phyloP scores from a whole-genome alignment of 2,113 vertebrate species.

The Mesitornis unicolor region DNA sequence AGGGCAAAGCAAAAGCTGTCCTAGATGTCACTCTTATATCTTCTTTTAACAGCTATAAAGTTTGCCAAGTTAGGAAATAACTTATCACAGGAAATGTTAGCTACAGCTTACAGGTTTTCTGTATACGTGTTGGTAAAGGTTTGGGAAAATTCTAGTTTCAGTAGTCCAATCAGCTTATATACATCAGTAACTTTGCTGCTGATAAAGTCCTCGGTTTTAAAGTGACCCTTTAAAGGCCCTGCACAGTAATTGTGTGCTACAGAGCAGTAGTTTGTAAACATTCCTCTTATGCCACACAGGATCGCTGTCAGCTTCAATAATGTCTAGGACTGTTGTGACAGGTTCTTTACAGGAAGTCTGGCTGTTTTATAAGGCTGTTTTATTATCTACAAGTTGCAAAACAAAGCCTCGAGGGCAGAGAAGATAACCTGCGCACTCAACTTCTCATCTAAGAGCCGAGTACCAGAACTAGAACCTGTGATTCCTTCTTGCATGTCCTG shows the following conservation, averaged over 20 bases:
- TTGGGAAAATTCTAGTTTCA: background rate
- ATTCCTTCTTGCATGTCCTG: background rate
- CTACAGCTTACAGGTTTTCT: background rate
- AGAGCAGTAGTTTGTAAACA: background rate
- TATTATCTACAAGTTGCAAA: background rate
- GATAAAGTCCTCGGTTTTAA: background rate
- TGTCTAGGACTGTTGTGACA: fast-evolving
- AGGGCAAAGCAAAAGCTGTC: background rate
- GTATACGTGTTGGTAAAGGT: background rate
- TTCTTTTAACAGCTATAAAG: background rate
- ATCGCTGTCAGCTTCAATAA: background rate
- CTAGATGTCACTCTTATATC: background rate
- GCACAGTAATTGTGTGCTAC: background rate
- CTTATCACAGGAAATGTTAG: background rate
- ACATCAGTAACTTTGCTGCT: background rate
- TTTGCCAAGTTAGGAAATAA: background rate
- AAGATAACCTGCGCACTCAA: background rate
- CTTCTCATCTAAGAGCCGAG: background rate
- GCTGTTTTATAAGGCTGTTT: background rate
- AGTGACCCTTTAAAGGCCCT: background rate
- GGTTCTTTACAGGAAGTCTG: background rate
- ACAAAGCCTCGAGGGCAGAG: background rate
- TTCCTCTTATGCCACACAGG: background rate
- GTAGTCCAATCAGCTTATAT: background rate
- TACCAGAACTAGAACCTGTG: background rate